Conservation (phyloP, 2,113 vertebrate species). For the Lates calcarifer region DNA sequence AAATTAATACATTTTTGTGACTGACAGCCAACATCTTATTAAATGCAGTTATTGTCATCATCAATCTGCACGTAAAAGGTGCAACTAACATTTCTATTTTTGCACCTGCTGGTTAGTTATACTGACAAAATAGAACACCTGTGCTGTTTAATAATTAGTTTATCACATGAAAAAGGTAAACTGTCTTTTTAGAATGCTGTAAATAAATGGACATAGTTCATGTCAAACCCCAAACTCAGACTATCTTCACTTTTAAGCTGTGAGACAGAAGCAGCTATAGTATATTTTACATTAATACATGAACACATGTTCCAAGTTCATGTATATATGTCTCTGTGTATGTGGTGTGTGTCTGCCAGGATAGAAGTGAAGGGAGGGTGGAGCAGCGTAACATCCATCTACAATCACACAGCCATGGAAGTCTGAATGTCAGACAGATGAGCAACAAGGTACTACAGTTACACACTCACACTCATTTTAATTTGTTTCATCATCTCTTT, state of each 20-base stretch:
- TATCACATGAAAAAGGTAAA: too few relatives aligned
- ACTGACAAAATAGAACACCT: too few relatives aligned
- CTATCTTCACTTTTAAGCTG: too few relatives aligned
- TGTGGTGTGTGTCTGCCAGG: conserved; percentile 86
- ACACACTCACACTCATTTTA: not conserved
- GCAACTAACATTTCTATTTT: not conserved
- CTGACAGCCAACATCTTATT: not conserved
- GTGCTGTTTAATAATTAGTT: too few relatives aligned
- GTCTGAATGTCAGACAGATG: conserved; percentile 22
- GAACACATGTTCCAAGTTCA: conserved; percentile 5
- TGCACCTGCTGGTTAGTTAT: too few relatives aligned
- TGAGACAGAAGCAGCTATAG: too few relatives aligned
- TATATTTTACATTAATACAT: too few relatives aligned
- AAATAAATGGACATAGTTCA: too few relatives aligned
- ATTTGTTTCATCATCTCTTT: not conserved
- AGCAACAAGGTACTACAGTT: conserved; percentile 48
- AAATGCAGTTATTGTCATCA: not conserved
- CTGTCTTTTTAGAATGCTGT: too few relatives aligned
- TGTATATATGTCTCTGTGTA: conserved; percentile 47
- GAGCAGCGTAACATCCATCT: conserved; percentile 71
- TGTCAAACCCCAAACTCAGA: too few relatives aligned
- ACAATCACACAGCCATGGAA: conserved; percentile 25
- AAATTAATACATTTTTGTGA: not conserved
- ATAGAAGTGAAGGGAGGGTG: conserved; percentile 90
- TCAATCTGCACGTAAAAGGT: too few relatives aligned